phyloP scores from a whole-genome alignment of 1,140 invertebrate species.

The Oppia nitens region DNA sequence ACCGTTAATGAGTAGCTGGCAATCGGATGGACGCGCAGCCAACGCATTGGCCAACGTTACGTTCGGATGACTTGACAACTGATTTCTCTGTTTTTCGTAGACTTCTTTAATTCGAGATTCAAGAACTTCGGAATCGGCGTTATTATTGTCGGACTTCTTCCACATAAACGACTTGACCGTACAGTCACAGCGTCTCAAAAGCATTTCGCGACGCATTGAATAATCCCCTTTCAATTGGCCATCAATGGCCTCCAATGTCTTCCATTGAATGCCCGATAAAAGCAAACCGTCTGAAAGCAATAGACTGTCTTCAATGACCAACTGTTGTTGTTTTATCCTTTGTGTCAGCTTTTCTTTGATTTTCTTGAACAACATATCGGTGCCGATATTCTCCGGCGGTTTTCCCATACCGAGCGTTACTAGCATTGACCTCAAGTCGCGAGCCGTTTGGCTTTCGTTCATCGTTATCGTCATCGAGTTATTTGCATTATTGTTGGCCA shows the following conservation, averaged over 20 bases:
- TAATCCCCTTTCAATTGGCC: conserved; percentile 43
- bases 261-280: conserved; percentile 12
- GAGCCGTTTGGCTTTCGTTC: conserved; percentile 12
- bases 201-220: conserved; percentile 59
- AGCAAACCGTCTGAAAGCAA: background rate
- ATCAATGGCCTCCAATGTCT: conserved; percentile 3
- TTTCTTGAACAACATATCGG: conserved; percentile 8
- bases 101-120: background rate
- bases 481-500: background rate
- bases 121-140: background rate
- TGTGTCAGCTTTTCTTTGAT: conserved; percentile 7
- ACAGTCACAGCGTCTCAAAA: conserved; percentile 75
- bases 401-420: conserved; percentile 6
- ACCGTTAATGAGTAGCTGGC: conserved; percentile 9
- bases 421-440: conserved; percentile 6
- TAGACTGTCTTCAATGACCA: conserved; percentile 7
- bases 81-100: background rate
- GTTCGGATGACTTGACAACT: background rate
- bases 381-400: background rate
- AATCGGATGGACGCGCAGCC: conserved; percentile 9
- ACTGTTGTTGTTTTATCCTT: background rate
- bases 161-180: conserved; percentile 71
- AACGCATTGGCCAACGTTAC: conserved; percentile 10
- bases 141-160: conserved; percentile 9
- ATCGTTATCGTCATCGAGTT: background rate